A percentile compares a stretch with the other conserved stretches of the same genome.
Conservation (phyloP, 2,113 vertebrate species). For the Pachyramphus minor region DNA sequence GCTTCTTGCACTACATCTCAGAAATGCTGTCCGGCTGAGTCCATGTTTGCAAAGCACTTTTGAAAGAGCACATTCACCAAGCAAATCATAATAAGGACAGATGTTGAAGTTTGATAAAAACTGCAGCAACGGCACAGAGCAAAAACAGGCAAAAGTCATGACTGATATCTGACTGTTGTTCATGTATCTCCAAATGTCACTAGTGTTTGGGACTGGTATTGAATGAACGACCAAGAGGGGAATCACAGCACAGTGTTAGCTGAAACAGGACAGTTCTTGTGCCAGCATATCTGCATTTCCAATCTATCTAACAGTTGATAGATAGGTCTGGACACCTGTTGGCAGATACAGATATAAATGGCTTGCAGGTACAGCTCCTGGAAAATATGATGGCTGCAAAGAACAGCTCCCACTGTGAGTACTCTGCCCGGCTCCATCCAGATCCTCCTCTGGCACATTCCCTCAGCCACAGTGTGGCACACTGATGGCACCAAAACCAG, state of each 20-base stretch:
- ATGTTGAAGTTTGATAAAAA: background rate
- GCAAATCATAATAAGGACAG: background rate
- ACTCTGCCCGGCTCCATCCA: background rate
- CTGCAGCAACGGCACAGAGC: background rate
- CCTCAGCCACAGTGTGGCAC: background rate
- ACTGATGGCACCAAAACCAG: background rate
- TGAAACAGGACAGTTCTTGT: background rate
- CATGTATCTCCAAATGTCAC: background rate
- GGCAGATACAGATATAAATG: slow-evolving; percentile 13
- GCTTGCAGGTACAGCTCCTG: slow-evolving; percentile 9
- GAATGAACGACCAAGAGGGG: background rate
- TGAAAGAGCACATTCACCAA: background rate
- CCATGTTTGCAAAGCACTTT: background rate
- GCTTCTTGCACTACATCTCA: background rate
- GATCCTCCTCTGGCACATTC: background rate
- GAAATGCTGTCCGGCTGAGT: background rate
- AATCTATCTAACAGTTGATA: background rate
- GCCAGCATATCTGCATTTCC: background rate
- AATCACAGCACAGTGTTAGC: background rate
- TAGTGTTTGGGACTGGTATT: background rate
- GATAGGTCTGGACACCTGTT: background rate
- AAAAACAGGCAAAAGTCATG: background rate
- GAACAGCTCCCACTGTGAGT: background rate
- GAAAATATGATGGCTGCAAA: background rate
- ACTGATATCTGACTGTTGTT: background rate